Conservation (phyloP, 2,797 vertebrate genomes). For the Columba guinea region DNA sequence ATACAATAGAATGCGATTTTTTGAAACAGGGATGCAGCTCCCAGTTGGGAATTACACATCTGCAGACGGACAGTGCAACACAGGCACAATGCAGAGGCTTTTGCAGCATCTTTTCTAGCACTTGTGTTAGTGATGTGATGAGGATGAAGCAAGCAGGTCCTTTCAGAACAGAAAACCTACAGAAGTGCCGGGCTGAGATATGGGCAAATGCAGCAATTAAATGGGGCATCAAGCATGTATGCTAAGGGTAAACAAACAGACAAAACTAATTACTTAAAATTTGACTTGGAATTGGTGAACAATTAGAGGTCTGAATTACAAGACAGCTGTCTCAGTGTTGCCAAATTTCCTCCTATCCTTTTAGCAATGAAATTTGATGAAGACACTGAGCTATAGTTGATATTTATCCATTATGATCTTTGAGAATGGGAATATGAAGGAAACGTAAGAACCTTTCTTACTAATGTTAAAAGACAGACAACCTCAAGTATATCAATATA, state of each 20-base stretch:
- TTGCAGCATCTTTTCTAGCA: background rate
- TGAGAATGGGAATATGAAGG: background rate
- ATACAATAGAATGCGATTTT: background rate
- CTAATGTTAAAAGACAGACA: background rate
- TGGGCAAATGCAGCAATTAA: slow-evolving; percentile 25
- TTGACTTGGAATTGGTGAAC: slow-evolving; percentile 25
- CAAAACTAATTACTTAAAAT: slow-evolving; percentile 42
- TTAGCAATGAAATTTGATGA: background rate
- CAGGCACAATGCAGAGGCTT: background rate
- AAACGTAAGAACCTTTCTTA: background rate
- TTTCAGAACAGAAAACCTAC: background rate
- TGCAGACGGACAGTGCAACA: background rate
- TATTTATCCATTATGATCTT: rapidly evolving
- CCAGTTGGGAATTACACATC: slow-evolving; percentile 15
- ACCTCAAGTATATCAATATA: background rate
- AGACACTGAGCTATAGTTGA: background rate
- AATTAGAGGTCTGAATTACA: slow-evolving; percentile 3
- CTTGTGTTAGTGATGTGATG: background rate
- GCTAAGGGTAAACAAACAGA: slow-evolving; percentile 33
- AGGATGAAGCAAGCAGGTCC: background rate
- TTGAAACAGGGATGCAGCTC: background rate
- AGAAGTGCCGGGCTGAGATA: background rate
- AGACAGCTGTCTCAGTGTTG: background rate
- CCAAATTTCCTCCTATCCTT: background rate
- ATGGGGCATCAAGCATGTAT: background rate